Evolutionary conservation across 2,888 invertebrate species (phyloP), one percentile per base, ranked within the genome.

Genomic region (Neoscelio sp.): DNA sequence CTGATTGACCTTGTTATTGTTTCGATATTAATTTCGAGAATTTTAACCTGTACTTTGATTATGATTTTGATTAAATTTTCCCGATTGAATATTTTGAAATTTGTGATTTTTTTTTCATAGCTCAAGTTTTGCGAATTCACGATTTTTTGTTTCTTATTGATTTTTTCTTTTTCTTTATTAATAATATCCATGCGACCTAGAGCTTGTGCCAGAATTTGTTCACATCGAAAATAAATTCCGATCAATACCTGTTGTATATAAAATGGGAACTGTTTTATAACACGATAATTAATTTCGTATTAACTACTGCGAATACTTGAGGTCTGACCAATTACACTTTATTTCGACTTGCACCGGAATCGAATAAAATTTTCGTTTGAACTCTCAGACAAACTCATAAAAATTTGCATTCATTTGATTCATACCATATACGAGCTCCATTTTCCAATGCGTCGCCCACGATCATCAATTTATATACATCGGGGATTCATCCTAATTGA

Each of bases 291-390:
- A 20, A 54, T 54, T 38, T 54, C 54, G 12, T 54, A 54, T 5
- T 35, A 12, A 10, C 10, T 23, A 35, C 2, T 38, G 20, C 0
- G 20, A 30, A 23, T 54, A 54, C 15, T 54, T 54, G 35, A 35
- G 38, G 4, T 54, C 38, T 1, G 20, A 7, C 54, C 54, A 54
- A 13, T 54, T 35, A 12, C 7, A 20, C 38, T 54, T 54, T 2
- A 54, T 35, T 38, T 54, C 38, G 1, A 54, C 54, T 13, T 56
- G 56, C 8, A 56, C 12, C 15, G 56, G 52, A 1, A 52, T 18
- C 1, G 52, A 52, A 33, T 52, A 33, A 33, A 52, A 52, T 33
- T 46, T 26, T 1, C 3, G 10, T 12, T n/a, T n/a, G n/a, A n/a
- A n/a, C n/a, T n/a, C n/a, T n/a, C n/a, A n/a, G n/a, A 23, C 23